Conservation (phyloP, 2,113 vertebrate genomes). For the Gymnogyps californianus region DNA sequence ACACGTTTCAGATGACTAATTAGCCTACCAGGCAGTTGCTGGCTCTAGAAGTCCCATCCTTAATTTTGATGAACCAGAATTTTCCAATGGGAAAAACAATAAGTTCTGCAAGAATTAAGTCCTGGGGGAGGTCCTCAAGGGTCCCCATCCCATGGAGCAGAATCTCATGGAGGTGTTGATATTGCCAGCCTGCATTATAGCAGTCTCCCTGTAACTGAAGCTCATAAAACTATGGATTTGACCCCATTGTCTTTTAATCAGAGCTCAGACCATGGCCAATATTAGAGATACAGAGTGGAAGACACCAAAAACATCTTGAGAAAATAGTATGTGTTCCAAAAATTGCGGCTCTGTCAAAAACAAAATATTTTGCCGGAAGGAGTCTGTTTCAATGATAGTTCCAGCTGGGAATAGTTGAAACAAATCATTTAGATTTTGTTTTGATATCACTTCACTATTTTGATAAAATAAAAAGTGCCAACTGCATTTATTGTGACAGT, state of each 20-base stretch:
- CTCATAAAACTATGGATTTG: not conserved
- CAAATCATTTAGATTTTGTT: not conserved
- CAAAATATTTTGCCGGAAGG: slow-evolving; percentile 4
- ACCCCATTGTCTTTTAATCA: not conserved
- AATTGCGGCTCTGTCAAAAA: not conserved
- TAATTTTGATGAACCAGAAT: not conserved
- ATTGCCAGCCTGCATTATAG: not conserved
- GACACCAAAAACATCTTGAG: not conserved
- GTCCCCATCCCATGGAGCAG: not conserved
- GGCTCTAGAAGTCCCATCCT: not conserved
- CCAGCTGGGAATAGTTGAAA: slow-evolving; percentile 28
- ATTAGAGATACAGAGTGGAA: not conserved
- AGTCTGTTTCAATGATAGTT: not conserved
- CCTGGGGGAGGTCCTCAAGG: not conserved
- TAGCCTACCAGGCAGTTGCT: not conserved
- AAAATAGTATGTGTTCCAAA: not conserved
- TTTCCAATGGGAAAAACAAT: not conserved
- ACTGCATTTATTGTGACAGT: slow-evolving; percentile 3
- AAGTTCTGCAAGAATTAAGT: not conserved
- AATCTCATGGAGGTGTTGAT: not conserved
- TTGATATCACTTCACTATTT: not conserved
- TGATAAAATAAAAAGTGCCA: slow-evolving; percentile 9
- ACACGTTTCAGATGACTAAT: no score
- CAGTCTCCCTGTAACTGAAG: not conserved
- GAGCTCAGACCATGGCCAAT: not conserved